phyloP scores from a whole-genome alignment of 2,797 vertebrate genomes.

The Lateolabrax maculatus region DNA sequence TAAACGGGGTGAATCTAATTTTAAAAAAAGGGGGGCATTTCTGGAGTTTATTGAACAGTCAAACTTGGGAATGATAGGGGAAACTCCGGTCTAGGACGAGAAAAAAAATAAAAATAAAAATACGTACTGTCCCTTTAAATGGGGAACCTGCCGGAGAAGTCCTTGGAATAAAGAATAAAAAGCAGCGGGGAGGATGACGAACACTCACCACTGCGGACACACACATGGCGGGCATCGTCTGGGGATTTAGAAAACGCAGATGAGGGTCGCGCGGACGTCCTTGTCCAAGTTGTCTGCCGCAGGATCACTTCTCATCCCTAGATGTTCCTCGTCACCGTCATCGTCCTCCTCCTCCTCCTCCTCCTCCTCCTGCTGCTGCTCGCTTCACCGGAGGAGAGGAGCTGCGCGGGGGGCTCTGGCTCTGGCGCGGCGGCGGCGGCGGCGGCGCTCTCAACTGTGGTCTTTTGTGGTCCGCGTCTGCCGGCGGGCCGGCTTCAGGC shows the following conservation, averaged over 20 bases:
- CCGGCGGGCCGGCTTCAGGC: slow-evolving; percentile 64
- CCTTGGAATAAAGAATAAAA: slow-evolving; percentile 57
- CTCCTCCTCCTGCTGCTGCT: too few relatives aligned
- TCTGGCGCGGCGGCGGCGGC: too few relatives aligned
- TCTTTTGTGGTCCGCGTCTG: slow-evolving; percentile 74
- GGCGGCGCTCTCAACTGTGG: slow-evolving; percentile 59
- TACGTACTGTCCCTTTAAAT: slow-evolving; percentile 81
- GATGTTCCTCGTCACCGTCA: slow-evolving; percentile 67
- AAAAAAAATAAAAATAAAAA: too few relatives aligned
- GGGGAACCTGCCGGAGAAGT: slow-evolving; percentile 72
- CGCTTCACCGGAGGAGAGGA: slow-evolving; percentile 49
- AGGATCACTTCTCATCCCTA: slow-evolving; percentile 70
- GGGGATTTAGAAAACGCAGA: slow-evolving; percentile 32
- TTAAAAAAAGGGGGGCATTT: fast-evolving
- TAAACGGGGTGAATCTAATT: too few relatives aligned
- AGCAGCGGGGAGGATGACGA: slow-evolving; percentile 6
- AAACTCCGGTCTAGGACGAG: slow-evolving; percentile 34
- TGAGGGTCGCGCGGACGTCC: slow-evolving; percentile 58
- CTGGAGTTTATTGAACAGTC: not conserved
- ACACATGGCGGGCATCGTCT: slow-evolving; percentile 72
- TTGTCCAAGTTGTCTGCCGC: slow-evolving; percentile 59
- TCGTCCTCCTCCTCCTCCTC: slow-evolving; percentile 63
- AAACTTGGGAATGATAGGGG: not conserved
- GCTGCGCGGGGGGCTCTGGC: slow-evolving; percentile 36
- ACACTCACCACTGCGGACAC: slow-evolving; percentile 82